Conservation (phyloP, 1,140 invertebrate genomes). For the Drosophila tsacasi region DNA sequence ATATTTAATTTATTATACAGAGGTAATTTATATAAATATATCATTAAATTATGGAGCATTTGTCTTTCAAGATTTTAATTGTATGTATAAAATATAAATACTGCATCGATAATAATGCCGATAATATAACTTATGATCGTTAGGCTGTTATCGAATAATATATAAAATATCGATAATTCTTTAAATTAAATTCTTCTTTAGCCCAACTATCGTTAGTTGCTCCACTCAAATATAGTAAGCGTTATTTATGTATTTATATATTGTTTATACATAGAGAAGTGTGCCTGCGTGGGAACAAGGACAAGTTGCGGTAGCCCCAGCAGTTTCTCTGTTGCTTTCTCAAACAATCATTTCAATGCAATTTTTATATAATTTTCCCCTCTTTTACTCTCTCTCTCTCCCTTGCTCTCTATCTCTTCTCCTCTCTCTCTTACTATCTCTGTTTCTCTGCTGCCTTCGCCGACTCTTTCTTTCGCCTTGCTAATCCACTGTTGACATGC, state of each 20-base stretch:
- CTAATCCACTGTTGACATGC: conserved; percentile 75
- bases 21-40: too few relatives aligned
- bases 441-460: background rate
- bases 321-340: conserved; percentile 48
- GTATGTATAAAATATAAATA: too few relatives aligned
- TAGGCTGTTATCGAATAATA: too few relatives aligned
- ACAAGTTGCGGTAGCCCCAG: conserved; percentile 41
- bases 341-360: conserved; percentile 64
- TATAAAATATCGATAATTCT: background rate
- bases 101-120: too few relatives aligned
- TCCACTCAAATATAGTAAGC: background rate
- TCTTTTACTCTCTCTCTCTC: background rate
- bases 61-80: background rate
- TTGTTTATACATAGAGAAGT: conserved; percentile 9
- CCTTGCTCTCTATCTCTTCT: background rate
- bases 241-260: background rate
- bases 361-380: conserved; percentile 61
- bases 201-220: too few relatives aligned
- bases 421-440: background rate
- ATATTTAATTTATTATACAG: background rate
- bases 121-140: too few relatives aligned
- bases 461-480: conserved; percentile 25
- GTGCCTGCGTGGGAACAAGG: conserved; percentile 48
- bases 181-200: background rate
- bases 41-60: background rate